Percentiles rank a stretch among this genome's conserved stretches.
phyloP scores from a whole-genome alignment of 2,888 invertebrate genomes.

The Lobophora halterata region DNA sequence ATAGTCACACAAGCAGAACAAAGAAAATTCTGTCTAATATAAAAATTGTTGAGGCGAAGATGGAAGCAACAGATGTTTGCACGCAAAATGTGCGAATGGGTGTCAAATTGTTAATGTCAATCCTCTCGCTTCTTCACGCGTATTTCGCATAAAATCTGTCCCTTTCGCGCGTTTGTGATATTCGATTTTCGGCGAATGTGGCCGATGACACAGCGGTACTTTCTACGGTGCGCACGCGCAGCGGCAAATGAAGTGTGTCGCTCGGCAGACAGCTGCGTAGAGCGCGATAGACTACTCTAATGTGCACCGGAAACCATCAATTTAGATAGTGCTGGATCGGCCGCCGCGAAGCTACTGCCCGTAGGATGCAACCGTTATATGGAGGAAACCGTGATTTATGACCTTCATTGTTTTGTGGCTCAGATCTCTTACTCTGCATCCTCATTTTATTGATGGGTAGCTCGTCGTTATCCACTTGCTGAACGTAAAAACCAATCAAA shows the following conservation, averaged over 20 bases:
- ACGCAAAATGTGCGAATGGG: constrained; percentile 46
- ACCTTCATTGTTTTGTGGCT: constrained; percentile 74
- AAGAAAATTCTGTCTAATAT: no score
- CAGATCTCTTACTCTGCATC: constrained; percentile 55
- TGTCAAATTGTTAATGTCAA: no score
- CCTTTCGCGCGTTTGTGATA: constrained; percentile 48
- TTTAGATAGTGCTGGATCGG: constrained; percentile 76
- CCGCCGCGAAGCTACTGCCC: constrained; percentile 65
- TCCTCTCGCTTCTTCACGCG: constrained; percentile 39
- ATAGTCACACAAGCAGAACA: no score
- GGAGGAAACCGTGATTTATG: constrained; percentile 77
- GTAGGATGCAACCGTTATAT: constrained; percentile 74
- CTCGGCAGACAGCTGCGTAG: constrained; percentile 68
- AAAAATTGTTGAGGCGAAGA: constrained; percentile 43
- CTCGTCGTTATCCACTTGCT: constrained; percentile 42
- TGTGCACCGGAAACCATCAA: constrained; percentile 78
- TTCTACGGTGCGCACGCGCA: constrained; percentile 74
- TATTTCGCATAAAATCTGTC: constrained; percentile 32
- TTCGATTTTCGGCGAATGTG: constrained; percentile 58
- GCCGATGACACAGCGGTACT: constrained; percentile 71
- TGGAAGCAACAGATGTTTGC: constrained; percentile 45
- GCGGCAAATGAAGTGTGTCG: constrained; percentile 77
- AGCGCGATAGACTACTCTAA: constrained; percentile 70
- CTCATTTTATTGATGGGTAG: constrained; percentile 51
- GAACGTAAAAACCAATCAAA: constrained; percentile 26